phyloP scores from a whole-genome alignment of 2,113 vertebrate genomes.

The Mionectes macconnelli region DNA sequence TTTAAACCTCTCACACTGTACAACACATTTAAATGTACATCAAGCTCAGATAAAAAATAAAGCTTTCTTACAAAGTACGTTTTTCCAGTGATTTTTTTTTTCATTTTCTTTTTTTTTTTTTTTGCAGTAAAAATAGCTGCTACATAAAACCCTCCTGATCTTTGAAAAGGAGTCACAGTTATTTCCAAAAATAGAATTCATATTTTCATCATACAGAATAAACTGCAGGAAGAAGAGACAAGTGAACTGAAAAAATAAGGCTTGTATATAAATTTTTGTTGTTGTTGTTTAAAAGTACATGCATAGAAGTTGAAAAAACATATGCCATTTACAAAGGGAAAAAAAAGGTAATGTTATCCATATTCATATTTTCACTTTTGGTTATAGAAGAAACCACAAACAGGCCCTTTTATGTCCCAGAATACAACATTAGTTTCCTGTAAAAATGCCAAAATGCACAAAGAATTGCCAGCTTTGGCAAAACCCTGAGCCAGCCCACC shows the following conservation, averaged over 20 bases:
- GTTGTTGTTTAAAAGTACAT: slow-evolving; percentile 55
- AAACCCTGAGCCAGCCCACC: background rate
- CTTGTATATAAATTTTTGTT: slow-evolving; percentile 56
- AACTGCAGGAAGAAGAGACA: slow-evolving; percentile 50
- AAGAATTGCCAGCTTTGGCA: slow-evolving; percentile 61
- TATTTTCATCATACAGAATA: slow-evolving; percentile 71
- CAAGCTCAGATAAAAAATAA: slow-evolving; percentile 76
- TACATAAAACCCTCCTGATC: slow-evolving; percentile 77
- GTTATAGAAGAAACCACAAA: slow-evolving; percentile 58
- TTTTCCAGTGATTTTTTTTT: slow-evolving; percentile 76
- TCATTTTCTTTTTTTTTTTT: background rate
- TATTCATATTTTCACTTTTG: slow-evolving; percentile 60
- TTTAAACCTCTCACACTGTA: slow-evolving; percentile 34
- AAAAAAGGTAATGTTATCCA: slow-evolving; percentile 63
- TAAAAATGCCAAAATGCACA: slow-evolving; percentile 70
- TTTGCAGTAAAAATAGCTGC: slow-evolving; percentile 84
- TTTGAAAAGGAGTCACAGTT: slow-evolving; percentile 75
- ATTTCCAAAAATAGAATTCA: slow-evolving; percentile 79
- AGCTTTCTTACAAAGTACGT: slow-evolving; percentile 76
- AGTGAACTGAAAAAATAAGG: slow-evolving; percentile 63
- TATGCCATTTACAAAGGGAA: slow-evolving; percentile 67
- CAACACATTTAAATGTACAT: slow-evolving; percentile 43
- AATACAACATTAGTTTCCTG: slow-evolving; percentile 64
- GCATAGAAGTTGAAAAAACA: slow-evolving; percentile 69
- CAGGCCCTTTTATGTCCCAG: slow-evolving; percentile 28